Conservation (phyloP, 2,797 vertebrate genomes). For the Meriones psammophilus region DNA sequence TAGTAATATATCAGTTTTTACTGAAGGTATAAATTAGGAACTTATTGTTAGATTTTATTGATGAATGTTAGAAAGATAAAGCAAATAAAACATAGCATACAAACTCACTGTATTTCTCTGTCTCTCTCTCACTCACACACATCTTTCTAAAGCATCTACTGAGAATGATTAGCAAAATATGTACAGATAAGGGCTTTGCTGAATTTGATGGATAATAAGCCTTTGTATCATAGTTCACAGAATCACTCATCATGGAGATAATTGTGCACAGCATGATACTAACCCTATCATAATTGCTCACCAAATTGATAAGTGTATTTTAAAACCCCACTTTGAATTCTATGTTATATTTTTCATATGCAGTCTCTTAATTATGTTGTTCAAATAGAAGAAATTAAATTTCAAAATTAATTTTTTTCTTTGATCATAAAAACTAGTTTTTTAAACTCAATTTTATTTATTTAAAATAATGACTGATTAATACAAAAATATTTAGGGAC, state of each 20-base stretch:
- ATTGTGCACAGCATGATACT: background rate
- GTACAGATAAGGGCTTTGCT: background rate
- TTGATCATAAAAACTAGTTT: constrained; percentile 52
- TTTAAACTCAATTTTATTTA: background rate
- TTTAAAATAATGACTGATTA: background rate
- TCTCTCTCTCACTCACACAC: background rate
- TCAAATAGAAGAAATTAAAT: constrained; percentile 35
- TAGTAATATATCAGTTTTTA: background rate
- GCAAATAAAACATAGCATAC: background rate
- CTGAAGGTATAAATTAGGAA: constrained; percentile 12
- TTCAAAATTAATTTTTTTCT: constrained; percentile 51
- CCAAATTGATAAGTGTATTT: constrained; percentile 21
- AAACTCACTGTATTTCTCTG: background rate
- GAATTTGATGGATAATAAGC: background rate
- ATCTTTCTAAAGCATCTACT: background rate
- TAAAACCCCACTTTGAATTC: background rate
- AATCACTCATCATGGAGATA: constrained; percentile 9
- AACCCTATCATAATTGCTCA: constrained; percentile 40
- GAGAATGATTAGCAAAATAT: background rate
- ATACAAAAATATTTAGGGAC: constrained; percentile 36
- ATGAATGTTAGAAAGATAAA: background rate
- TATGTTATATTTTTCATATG: constrained; percentile 24
- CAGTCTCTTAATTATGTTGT: constrained; percentile 43
- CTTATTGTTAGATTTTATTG: constrained; percentile 3
- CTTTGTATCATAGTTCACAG: background rate